Evolutionary conservation across 2,888 invertebrate species (phyloP).

Genomic region (Chalcis sispes): DNA sequence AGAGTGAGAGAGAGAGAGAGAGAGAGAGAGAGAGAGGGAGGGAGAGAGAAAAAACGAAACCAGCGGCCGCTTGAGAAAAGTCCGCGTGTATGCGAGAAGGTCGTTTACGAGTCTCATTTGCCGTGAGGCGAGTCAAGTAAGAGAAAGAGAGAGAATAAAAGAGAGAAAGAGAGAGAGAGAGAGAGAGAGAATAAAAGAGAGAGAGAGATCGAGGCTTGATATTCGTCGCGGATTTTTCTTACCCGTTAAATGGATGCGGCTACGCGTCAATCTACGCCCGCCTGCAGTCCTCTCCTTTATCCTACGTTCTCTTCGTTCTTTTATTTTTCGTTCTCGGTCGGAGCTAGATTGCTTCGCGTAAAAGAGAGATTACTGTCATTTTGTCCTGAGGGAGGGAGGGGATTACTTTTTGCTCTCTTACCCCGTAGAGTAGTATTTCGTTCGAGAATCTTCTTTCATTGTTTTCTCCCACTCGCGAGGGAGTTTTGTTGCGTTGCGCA

Average conservation of each 20-base stretch:
- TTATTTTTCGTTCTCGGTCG: background rate
- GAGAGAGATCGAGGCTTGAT: constrained; percentile 9
- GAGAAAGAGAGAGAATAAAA: background rate
- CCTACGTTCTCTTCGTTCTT: too few relatives aligned
- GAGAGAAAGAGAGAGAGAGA: too few relatives aligned
- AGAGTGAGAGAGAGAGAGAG: background rate
- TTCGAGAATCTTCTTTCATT: too few relatives aligned
- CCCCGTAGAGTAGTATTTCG: too few relatives aligned
- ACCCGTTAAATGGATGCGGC: constrained; percentile 26
- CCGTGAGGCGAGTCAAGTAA: too few relatives aligned
- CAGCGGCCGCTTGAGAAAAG: background rate
- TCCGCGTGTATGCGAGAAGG: constrained; percentile 13
- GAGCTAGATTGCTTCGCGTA: constrained; percentile 18
- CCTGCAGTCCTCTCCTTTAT: background rate
- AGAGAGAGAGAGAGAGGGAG: background rate
- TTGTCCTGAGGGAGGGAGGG: background rate
- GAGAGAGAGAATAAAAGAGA: background rate
- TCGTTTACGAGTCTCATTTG: constrained; percentile 18
- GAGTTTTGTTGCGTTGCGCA: background rate
- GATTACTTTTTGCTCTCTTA: background rate
- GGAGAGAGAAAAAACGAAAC: background rate
- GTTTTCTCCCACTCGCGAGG: too few relatives aligned
- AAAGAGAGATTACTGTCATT: constrained; percentile 47
- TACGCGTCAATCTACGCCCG: background rate
- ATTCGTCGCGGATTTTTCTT: constrained; percentile 4